Conservation (phyloP, 2,113 vertebrate species). For the Pollachius pollachius region DNA sequence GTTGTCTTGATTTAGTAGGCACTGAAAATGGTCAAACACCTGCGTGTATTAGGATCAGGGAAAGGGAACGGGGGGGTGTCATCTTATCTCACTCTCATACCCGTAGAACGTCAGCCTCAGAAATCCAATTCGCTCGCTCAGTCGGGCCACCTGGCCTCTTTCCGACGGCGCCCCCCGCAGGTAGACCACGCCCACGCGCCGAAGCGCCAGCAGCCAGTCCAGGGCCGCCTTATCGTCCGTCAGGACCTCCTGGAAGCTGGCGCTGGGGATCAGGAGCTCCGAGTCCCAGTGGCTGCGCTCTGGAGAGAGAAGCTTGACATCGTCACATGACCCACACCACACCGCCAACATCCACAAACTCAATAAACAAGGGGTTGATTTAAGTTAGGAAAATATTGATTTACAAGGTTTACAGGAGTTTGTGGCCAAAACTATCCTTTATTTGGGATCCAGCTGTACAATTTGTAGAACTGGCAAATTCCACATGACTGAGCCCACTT, state of each 20-base stretch:
- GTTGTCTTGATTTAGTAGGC: constrained; percentile 18
- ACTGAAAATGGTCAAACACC: constrained; percentile 28
- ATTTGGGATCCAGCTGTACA: neutral
- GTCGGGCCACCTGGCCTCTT: constrained; percentile 80
- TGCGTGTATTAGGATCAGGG: constrained; percentile 28
- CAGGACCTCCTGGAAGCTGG: constrained; percentile 83
- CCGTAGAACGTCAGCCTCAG: constrained; percentile 92
- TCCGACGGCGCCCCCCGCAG: constrained; percentile 81
- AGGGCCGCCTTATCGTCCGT: constrained; percentile 77
- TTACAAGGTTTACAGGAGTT: neutral
- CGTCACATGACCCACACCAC: neutral
- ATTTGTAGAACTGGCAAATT: neutral
- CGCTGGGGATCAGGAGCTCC: constrained; percentile 78
- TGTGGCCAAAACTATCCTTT: neutral
- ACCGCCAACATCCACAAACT: neutral
- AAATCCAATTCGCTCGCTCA: constrained; percentile 87
- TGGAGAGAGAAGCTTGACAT: constrained; percentile 45
- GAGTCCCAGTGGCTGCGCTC: constrained; percentile 84
- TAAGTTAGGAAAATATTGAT: neutral
- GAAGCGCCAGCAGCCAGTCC: constrained; percentile 83
- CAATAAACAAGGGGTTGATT: too few species aligned
- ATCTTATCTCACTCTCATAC: constrained; percentile 83
- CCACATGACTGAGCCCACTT: neutral
- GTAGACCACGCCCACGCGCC: constrained; percentile 82
- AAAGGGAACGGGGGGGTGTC: neutral